Evolutionary conservation across 2,113 vertebrate genomes (phyloP).

Genomic region (human): GRCh38 chr2:59224501-59225000

Average conservation of each 20-base stretch:
- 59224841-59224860: background rate
- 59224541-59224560: background rate
- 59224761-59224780: background rate
- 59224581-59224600: background rate
- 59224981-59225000: background rate
- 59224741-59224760: background rate
- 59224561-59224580: background rate
- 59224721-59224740: background rate
- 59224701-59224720: background rate
- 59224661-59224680: background rate
- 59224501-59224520: background rate
- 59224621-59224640: too few relatives aligned
- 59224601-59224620: background rate
- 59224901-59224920: background rate
- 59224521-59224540: background rate
- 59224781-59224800: background rate
- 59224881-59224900: rapidly evolving
- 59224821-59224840: background rate
- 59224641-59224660: background rate
- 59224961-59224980: background rate
- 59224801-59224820: background rate
- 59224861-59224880: background rate
- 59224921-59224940: background rate
- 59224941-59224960: background rate
- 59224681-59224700: background rate